phyloP scores from a whole-genome alignment of 2,113 vertebrate genomes.

The Ameiurus melas region DNA sequence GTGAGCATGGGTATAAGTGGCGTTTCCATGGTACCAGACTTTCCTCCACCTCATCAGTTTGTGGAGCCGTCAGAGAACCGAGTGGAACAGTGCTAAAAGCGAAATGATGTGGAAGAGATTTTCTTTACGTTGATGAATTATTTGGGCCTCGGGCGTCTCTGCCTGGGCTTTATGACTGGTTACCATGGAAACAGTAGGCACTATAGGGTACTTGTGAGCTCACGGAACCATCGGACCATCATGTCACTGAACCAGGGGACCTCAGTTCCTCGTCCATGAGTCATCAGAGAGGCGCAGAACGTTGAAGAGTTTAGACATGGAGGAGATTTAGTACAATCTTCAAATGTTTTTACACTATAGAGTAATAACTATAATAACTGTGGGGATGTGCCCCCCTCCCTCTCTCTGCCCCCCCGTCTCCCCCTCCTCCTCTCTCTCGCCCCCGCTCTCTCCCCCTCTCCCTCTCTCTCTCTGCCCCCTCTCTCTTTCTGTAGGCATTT shows the following conservation, averaged over 20 bases:
- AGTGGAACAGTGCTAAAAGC: not conserved
- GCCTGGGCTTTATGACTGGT: not conserved
- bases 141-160: not conserved
- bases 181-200: not conserved
- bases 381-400: not conserved
- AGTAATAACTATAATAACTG: not conserved
- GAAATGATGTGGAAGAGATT: not conserved
- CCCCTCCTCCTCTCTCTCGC: not conserved
- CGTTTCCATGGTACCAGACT: not conserved
- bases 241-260: not conserved
- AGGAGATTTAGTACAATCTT: not conserved
- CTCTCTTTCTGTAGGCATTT: constrained; percentile 22
- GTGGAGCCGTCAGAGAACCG: not conserved
- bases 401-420: too few species aligned
- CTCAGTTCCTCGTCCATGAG: not conserved
- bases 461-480: not conserved
- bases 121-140: not conserved
- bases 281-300: not conserved
- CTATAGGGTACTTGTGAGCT: not conserved
- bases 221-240: not conserved
- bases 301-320: not conserved
- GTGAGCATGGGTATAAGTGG: not conserved
- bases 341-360: not conserved
- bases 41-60: not conserved
- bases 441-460: not conserved